phyloP scores from a whole-genome alignment of 2,888 invertebrate species.

The Anoncus sp. region DNA sequence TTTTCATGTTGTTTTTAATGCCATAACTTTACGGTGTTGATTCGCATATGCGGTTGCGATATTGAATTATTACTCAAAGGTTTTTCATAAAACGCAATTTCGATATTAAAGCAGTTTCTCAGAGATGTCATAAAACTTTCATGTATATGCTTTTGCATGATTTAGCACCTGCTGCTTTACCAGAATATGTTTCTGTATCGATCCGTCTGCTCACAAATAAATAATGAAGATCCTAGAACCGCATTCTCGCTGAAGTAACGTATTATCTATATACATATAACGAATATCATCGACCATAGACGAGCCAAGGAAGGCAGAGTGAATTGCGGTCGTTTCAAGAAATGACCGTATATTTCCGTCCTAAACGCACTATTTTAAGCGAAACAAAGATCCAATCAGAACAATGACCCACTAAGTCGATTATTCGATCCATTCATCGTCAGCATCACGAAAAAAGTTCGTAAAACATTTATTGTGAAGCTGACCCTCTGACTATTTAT shows the following conservation, averaged over 20 bases:
- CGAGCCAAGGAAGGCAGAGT: too few species aligned
- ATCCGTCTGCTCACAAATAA: slow-evolving; percentile 6
- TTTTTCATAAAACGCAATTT: slow-evolving; percentile 4
- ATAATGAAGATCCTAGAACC: slow-evolving; percentile 6
- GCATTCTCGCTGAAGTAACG: background rate
- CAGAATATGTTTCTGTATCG: background rate
- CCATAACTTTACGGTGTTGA: background rate
- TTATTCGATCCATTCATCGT: too few species aligned
- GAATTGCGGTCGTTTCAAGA: too few species aligned
- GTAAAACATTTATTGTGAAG: too few species aligned
- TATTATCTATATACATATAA: background rate
- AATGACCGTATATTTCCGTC: too few species aligned
- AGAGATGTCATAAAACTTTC: slow-evolving; percentile 17
- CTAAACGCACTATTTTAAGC: too few species aligned
- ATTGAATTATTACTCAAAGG: background rate
- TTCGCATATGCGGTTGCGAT: background rate
- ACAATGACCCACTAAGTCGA: too few species aligned
- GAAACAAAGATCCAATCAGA: too few species aligned
- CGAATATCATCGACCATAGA: background rate
- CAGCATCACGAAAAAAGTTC: too few species aligned
- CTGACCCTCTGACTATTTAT: too few species aligned
- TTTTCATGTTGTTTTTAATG: background rate
- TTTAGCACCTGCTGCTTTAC: background rate
- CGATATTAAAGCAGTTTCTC: background rate
- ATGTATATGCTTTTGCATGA: slow-evolving; percentile 1